Base-by-base conservation (phyloP, 2,888 invertebrate species). In the Cabera pusaria region DNA sequence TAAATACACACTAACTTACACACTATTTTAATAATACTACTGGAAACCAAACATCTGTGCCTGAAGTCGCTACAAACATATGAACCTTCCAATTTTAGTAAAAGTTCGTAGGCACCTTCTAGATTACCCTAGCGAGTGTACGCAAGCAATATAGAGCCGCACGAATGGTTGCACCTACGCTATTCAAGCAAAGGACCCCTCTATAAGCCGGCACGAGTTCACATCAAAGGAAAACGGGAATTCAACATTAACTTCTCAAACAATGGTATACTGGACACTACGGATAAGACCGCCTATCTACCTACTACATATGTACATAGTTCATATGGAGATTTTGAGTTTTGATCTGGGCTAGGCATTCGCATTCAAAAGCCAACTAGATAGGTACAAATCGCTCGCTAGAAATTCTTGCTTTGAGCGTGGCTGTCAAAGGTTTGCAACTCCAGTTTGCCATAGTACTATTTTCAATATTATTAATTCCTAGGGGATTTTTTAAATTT, bases 141-240 rank as follows among this genome's bases (percentile, higher is more conserved):
- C 52, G 50, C 50, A 53, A 60, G 59, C 63, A 50, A 59, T 66
- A 59, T 54, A 56, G 39, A 43, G 38, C 56, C 74, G 68, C 73
- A 67, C 72, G 77, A 73, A 68, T 76, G 76, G 67, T 49, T 79
- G 69, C 75, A 75, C 62, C 68, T 57, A 59, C 66, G 68, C 66
- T 68, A 67, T 67, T 67, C 64, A 66, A 67, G 73, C 73, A 74
- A 74, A 74, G 77, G 73, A 69, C 64, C 63, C 61, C 66, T 67
- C 70, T 64, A 70, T 72, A 68, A 68, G 56, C 66, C 59, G 60
- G 69, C 67, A 67, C 72, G 63, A 59, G 55, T 66, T 71, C 66
- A 82, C 82, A 79, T 85, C 83, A 84, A 84, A 84, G 82, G 63
- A 64, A 66, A 59, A 53, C 50, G 59, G 60, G 63, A 64, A 72